Percentiles rank a stretch among this genome's conserved stretches.
phyloP scores from a whole-genome alignment of 2,797 vertebrate species.

The Premnoplex brunnescens region DNA sequence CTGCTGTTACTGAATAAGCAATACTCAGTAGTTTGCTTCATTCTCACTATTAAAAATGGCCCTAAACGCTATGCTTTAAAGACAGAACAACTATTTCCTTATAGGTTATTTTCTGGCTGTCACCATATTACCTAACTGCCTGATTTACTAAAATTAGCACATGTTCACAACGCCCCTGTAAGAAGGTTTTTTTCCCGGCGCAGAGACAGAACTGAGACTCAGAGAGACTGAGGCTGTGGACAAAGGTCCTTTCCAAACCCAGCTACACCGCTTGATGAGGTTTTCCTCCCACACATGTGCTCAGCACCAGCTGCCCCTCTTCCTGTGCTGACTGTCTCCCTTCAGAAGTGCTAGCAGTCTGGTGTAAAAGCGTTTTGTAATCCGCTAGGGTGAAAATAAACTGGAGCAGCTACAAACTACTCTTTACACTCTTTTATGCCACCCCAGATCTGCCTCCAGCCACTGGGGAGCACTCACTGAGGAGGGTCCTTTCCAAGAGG shows the following conservation, averaged over 20 bases:
- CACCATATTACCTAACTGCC: constrained; percentile 43
- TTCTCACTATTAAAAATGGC: constrained; percentile 22
- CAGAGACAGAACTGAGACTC: constrained; percentile 13
- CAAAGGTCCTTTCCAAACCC: constrained; percentile 53
- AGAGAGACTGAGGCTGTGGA: constrained; percentile 6
- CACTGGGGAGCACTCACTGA: not conserved
- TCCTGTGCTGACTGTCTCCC: constrained; percentile 45
- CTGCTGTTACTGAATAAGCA: constrained; percentile 12
- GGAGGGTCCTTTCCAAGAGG: not conserved
- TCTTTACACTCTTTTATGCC: not conserved
- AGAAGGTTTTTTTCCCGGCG: not conserved
- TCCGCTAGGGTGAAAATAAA: not conserved
- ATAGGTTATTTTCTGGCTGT: constrained; percentile 37
- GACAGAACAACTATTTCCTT: constrained; percentile 7
- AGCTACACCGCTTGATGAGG: not conserved
- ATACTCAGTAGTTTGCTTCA: not conserved
- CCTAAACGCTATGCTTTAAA: not conserved
- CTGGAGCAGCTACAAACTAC: not conserved
- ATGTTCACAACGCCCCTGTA: not conserved
- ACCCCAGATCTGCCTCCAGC: not conserved
- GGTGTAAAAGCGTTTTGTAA: constrained; percentile 9
- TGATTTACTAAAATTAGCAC: constrained; percentile 9
- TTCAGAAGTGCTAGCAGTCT: constrained; percentile 37
- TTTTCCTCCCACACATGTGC: constrained; percentile 44
- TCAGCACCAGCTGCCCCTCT: constrained; percentile 46